phyloP scores from a whole-genome alignment of 2,113 vertebrate genomes.

The Phylloscopus trochiloides region DNA sequence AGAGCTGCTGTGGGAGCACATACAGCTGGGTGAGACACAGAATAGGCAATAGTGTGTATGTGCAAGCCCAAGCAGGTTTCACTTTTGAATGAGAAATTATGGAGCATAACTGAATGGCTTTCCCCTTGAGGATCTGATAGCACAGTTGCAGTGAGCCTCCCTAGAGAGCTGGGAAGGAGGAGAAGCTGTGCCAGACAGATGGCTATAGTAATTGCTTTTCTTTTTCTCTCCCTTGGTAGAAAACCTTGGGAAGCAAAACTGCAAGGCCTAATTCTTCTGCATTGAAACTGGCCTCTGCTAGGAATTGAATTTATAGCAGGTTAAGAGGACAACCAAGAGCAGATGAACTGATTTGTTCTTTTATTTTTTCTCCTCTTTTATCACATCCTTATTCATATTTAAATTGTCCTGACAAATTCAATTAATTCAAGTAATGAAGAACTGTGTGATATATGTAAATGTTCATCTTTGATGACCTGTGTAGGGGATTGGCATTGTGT shows the following conservation, averaged over 20 bases:
- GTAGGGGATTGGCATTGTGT: background rate
- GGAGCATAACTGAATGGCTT: background rate
- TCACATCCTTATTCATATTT: background rate
- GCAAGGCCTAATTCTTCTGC: background rate
- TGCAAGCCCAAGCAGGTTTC: background rate
- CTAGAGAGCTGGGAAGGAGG: background rate
- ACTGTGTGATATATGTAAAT: background rate
- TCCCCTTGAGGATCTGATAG: background rate
- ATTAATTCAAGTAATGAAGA: background rate
- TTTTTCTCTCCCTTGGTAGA: background rate
- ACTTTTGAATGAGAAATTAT: background rate
- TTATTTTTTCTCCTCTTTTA: background rate
- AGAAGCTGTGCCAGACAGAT: background rate
- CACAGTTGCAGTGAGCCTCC: background rate
- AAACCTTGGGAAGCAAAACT: background rate
- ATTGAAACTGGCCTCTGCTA: background rate
- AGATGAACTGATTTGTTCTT: background rate
- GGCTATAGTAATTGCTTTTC: background rate
- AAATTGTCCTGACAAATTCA: background rate
- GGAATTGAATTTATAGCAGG: background rate
- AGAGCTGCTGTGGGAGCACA: background rate
- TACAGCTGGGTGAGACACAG: background rate
- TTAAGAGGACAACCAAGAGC: background rate
- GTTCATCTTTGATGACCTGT: background rate
- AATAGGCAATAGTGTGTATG: background rate